Percentiles rank a stretch among this genome's conserved stretches.
Conservation (phyloP, 2,888 invertebrate species). For the Resseliella maxima region DNA sequence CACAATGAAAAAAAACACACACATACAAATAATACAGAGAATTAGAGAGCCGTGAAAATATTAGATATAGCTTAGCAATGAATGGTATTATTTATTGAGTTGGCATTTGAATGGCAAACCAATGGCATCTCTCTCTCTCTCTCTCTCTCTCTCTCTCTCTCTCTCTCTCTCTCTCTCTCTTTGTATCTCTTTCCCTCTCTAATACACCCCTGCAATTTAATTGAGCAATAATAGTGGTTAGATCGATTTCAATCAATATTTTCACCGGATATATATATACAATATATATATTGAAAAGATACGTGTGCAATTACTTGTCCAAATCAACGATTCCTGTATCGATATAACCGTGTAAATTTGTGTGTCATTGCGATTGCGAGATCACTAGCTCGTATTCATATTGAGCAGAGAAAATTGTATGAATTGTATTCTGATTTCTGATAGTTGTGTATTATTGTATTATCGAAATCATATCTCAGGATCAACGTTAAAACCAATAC, state of each 20-base stretch:
- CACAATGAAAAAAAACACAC: not conserved
- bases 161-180: too few relatives aligned
- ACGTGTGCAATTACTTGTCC: slow-evolving; percentile 32
- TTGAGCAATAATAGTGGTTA: not conserved
- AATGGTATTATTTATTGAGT: not conserved
- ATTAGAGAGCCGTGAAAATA: not conserved
- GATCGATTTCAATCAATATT: slow-evolving; percentile 48
- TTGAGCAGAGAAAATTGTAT: not conserved
- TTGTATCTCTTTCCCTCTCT: too few relatives aligned
- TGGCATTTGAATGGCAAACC: too few relatives aligned
- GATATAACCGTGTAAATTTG: not conserved
- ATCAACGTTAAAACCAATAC: slow-evolving; percentile 1
- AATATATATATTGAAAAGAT: slow-evolving; percentile 28
- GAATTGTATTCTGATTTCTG: not conserved
- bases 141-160: too few relatives aligned
- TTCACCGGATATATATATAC: slow-evolving; percentile 20
- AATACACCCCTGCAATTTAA: not conserved
- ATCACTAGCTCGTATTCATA: too few relatives aligned
- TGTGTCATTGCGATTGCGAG: not conserved
- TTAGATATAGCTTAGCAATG: not conserved
- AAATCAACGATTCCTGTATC: slow-evolving; percentile 7
- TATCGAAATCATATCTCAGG: slow-evolving; percentile 1
- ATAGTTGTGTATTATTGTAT: not conserved
- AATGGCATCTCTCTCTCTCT: too few relatives aligned
- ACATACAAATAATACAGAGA: too few relatives aligned